Conservation (phyloP, 2,113 vertebrate genomes). For the Synchiropus splendidus region DNA sequence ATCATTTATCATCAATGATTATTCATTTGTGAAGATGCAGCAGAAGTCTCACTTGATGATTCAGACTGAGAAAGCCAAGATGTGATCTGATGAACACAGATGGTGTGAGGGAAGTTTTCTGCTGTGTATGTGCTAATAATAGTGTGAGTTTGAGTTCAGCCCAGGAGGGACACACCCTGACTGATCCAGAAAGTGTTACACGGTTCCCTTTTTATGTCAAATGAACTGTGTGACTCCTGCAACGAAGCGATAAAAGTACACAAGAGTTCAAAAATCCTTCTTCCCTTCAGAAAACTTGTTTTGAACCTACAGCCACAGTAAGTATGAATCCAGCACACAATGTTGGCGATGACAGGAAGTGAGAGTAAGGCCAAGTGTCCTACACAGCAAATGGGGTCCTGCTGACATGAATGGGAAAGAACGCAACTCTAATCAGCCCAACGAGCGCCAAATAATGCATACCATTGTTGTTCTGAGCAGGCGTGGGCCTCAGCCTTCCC, state of each 20-base stretch:
- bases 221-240: conserved; percentile 33
- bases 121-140: conserved; percentile 58
- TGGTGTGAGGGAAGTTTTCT: conserved; percentile 26
- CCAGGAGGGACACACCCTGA: conserved; percentile 59
- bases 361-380: conserved; percentile 43
- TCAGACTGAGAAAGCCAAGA: no score
- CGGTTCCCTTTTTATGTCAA: conserved; percentile 41
- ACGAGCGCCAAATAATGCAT: conserved; percentile 58
- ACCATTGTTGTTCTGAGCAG: conserved; percentile 57
- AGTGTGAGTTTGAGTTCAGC: conserved; percentile 46
- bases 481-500: conserved; percentile 54
- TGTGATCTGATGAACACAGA: conserved; percentile 29
- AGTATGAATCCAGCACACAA: no score
- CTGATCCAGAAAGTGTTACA: conserved; percentile 36
- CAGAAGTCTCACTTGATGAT: no score
- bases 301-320: no score
- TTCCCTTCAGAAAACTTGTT: no score
- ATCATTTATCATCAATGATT: no score
- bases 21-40: no score
- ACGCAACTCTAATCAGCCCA: conserved; percentile 58
- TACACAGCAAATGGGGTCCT: conserved; percentile 42
- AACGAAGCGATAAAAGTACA: conserved; percentile 32
- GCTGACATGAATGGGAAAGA: conserved; percentile 64
- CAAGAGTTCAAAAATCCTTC: no score
- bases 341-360: conserved; percentile 57